phyloP scores from a whole-genome alignment of 2,113 vertebrate species.

The Potamarius usumacintae region DNA sequence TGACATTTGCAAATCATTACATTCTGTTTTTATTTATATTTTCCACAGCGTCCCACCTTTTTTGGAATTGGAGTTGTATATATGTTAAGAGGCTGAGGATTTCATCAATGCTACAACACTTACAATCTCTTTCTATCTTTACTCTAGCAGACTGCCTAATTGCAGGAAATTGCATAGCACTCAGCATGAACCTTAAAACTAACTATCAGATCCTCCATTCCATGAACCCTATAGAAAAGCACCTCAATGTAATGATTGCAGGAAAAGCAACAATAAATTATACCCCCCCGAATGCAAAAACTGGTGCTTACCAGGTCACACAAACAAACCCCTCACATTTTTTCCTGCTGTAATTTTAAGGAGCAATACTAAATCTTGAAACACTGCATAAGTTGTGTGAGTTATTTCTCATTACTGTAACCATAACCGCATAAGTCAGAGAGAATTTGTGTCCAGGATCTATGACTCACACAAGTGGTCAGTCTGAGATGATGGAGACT shows the following conservation, averaged over 20 bases:
- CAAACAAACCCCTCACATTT: not conserved
- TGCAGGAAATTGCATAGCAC: conserved; percentile 45
- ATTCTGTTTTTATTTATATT: no score
- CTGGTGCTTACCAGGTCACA: not conserved
- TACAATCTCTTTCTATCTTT: conserved; percentile 12
- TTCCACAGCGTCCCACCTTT: no score
- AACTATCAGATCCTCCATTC: conserved; percentile 50
- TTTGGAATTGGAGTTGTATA: no score
- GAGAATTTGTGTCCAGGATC: conserved; percentile 1
- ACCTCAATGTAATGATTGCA: conserved; percentile 30
- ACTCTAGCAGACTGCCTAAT: conserved; percentile 39
- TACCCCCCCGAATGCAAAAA: not conserved
- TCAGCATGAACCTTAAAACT: conserved; percentile 25
- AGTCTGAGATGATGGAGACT: not conserved
- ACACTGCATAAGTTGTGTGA: not conserved
- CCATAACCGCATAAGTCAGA: not conserved
- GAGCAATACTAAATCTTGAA: not conserved
- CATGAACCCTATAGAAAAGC: conserved; percentile 37
- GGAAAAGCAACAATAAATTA: conserved; percentile 27
- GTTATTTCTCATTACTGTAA: not conserved
- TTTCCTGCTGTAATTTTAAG: not conserved
- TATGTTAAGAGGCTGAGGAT: not conserved
- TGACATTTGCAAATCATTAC: no score
- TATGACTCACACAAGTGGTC: not conserved
- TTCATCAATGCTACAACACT: not conserved